phyloP scores from a whole-genome alignment of 2,797 vertebrate genomes.

The Phoeniculus purpureus region DNA sequence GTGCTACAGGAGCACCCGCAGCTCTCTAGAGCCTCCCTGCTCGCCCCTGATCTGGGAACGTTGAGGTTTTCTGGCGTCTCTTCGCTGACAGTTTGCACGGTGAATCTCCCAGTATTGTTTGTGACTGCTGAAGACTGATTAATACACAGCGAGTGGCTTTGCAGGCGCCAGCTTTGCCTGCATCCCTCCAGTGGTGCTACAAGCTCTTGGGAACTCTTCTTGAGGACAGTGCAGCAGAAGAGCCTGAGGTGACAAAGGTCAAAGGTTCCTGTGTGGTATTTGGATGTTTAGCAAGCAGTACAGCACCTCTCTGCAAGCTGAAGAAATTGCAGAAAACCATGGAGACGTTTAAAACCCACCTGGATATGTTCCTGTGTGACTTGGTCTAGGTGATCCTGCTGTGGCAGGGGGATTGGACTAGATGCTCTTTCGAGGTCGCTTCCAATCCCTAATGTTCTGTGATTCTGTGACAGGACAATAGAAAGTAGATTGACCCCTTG shows the following conservation, averaged over 20 bases:
- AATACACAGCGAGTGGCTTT: not conserved
- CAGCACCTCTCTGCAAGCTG: too few relatives aligned
- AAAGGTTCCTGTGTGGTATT: not conserved
- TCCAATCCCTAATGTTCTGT: not conserved
- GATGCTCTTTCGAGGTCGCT: too few relatives aligned
- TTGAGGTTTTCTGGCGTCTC: not conserved
- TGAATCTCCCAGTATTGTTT: not conserved
- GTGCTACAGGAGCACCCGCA: not conserved
- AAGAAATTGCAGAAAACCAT: too few relatives aligned
- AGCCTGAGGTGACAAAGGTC: not conserved
- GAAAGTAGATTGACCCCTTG: not conserved
- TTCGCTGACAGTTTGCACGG: not conserved
- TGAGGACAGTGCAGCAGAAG: not conserved
- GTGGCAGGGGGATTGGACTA: too few relatives aligned
- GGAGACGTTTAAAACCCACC: too few relatives aligned
- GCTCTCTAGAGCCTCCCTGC: not conserved
- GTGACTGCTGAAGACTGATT: not conserved
- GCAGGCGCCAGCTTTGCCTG: not conserved
- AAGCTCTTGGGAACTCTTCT: not conserved
- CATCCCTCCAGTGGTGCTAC: not conserved
- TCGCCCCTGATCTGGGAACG: not conserved
- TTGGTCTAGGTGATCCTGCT: too few relatives aligned
- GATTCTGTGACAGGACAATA: not conserved
- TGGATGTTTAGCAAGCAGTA: too few relatives aligned
- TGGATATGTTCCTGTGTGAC: too few relatives aligned